Evolutionary conservation across 2,888 invertebrate species (phyloP).

Genomic region (Dione juno): DNA sequence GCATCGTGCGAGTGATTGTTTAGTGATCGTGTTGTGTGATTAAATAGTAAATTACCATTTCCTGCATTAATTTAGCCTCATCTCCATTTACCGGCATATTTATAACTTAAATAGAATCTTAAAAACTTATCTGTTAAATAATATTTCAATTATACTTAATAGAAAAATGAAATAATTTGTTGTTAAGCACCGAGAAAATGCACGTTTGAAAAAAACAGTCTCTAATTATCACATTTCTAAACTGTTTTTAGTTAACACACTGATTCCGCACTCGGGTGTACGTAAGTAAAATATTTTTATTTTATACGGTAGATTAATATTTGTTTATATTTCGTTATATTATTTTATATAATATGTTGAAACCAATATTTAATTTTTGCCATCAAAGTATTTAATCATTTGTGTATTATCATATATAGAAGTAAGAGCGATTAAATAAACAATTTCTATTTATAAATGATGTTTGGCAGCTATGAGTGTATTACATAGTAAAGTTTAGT

Average conservation of each 20-base stretch:
- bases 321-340: not conserved
- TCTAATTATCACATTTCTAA: conserved; percentile 9
- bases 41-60: conserved; percentile 17
- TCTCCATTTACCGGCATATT: not conserved
- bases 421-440: conserved; percentile 16
- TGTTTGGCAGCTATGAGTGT: conserved; percentile 39
- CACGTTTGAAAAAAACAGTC: conserved; percentile 20
- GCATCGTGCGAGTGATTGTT: conserved; percentile 19
- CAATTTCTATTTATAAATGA: conserved; percentile 36
- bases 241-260: not conserved
- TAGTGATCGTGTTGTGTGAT: conserved; percentile 14
- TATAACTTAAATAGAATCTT: not conserved
- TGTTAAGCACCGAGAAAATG: conserved; percentile 30
- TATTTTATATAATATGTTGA: not conserved
- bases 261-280: not conserved
- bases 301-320: not conserved
- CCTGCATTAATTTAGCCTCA: conserved; percentile 6
- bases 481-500: not conserved
- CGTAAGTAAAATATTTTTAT: conserved; percentile 1
- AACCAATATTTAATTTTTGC: not conserved
- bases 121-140: not conserved
- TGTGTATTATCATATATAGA: not conserved
- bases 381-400: not conserved
- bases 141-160: not conserved
- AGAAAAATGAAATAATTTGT: conserved; percentile 10